phyloP scores from a whole-genome alignment of 2,888 invertebrate genomes.

The Mechanitis mazaeus region DNA sequence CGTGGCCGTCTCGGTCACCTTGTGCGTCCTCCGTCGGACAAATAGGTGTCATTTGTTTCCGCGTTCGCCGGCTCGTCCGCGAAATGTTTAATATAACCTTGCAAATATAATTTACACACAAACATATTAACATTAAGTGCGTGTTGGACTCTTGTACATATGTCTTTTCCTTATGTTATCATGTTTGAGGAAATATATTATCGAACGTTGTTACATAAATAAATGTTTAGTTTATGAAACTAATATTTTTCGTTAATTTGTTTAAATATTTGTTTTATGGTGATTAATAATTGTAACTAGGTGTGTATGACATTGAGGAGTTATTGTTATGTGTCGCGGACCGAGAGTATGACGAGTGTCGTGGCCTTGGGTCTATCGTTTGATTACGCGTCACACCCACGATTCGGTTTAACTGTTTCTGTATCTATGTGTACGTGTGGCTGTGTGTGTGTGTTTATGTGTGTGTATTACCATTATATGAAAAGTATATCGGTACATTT shows the following conservation, averaged over 20 bases:
- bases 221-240: no score
- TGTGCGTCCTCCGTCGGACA: conserved; percentile 67
- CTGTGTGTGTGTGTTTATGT: conserved; percentile 25
- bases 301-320: conserved; percentile 59
- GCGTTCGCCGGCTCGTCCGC: conserved; percentile 45
- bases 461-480: neutral
- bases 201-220: no score
- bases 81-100: conserved; percentile 36
- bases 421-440: conserved; percentile 26
- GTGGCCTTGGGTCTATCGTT: conserved; percentile 66
- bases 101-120: conserved; percentile 22
- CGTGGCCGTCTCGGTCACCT: conserved; percentile 58
- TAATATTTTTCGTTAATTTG: neutral
- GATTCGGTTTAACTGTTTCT: conserved; percentile 49
- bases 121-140: conserved; percentile 9
- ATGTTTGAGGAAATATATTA: no score
- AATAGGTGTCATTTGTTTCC: conserved; percentile 64
- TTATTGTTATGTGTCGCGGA: conserved; percentile 63
- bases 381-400: conserved; percentile 58
- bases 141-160: conserved; percentile 1
- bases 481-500: neutral
- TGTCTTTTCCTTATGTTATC: neutral
- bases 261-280: conserved; percentile 5
- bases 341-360: conserved; percentile 55
- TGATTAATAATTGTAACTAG: conserved; percentile 34